Evolutionary conservation across 1,140 invertebrate species (phyloP).

Genomic region (Condylostylus longicornis): DNA sequence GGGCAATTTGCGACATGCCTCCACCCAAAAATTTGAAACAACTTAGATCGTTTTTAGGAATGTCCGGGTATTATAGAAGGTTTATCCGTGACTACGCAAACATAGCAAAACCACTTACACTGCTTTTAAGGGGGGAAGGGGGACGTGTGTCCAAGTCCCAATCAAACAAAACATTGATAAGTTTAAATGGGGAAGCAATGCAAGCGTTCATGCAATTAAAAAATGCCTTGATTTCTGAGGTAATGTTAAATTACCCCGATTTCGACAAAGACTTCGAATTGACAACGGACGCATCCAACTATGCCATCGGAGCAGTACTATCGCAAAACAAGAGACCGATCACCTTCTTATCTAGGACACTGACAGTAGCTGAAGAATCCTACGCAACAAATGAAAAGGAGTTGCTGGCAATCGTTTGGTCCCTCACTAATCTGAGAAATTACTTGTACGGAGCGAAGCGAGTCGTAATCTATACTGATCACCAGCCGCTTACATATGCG

Average conservation of each 20-base stretch:
- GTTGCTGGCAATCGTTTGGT: constrained; percentile 23
- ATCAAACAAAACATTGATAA: constrained; percentile 2
- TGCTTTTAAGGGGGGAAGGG: constrained; percentile 5
- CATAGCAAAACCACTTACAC: constrained; percentile 8
- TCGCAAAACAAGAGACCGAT: constrained; percentile 17
- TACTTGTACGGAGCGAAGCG: constrained; percentile 16
- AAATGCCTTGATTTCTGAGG: constrained; percentile 23
- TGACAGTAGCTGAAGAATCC: constrained; percentile 19
- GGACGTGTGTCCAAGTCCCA: constrained; percentile 1
- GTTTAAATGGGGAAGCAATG: constrained; percentile 8
- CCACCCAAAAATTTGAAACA: constrained; percentile 2
- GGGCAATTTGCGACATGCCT: constrained; percentile 11
- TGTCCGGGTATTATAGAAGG: constrained; percentile 6
- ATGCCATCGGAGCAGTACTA: constrained; percentile 21
- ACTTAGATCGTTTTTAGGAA: constrained; percentile 8
- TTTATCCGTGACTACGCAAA: constrained; percentile 19
- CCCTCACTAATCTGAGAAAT: constrained; percentile 25
- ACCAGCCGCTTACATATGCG: constrained; percentile 28
- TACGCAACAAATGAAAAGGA: constrained; percentile 17
- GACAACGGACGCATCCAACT: constrained; percentile 20
- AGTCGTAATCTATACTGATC: constrained; percentile 15
- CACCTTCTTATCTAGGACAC: constrained; percentile 12
- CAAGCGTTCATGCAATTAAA: constrained; percentile 28
- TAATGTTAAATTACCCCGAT: constrained; percentile 27
- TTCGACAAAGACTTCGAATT: constrained; percentile 18